Evolutionary conservation across 2,797 vertebrate species (phyloP).

Genomic region (Cheirogaleus major): DNA sequence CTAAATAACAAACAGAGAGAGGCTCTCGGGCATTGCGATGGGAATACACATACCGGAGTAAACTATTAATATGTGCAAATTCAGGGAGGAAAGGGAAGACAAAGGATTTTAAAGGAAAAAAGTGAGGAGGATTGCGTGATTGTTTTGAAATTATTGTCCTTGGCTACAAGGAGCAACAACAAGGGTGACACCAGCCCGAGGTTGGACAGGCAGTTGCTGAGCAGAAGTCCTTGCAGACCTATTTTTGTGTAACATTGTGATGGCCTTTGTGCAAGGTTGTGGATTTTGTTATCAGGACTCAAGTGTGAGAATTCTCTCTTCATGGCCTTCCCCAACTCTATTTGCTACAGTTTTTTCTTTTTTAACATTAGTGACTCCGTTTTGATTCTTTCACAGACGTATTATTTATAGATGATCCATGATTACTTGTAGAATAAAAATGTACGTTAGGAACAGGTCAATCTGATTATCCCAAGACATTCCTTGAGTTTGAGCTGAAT

Average conservation of each 20-base stretch:
- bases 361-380: not conserved
- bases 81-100: not conserved
- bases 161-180: not conserved
- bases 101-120: not conserved
- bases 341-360: not conserved
- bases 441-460: not conserved
- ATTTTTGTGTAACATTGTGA: not conserved
- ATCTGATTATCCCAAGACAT: not conserved
- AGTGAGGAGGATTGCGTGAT: not conserved
- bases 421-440: not conserved
- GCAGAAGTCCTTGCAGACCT: not conserved
- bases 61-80: too few relatives aligned
- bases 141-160: not conserved
- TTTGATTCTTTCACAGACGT: too few relatives aligned
- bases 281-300: not conserved
- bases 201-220: too few relatives aligned
- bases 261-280: not conserved
- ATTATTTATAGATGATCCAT: too few relatives aligned
- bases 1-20: not conserved
- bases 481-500: not conserved
- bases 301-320: not conserved
- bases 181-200: not conserved
- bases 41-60: not conserved
- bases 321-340: not conserved
- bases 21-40: not conserved